Percentiles rank a stretch among this genome's conserved stretches.
phyloP scores from a whole-genome alignment of 1,140 invertebrate species.

The Rhysida immarginata region DNA sequence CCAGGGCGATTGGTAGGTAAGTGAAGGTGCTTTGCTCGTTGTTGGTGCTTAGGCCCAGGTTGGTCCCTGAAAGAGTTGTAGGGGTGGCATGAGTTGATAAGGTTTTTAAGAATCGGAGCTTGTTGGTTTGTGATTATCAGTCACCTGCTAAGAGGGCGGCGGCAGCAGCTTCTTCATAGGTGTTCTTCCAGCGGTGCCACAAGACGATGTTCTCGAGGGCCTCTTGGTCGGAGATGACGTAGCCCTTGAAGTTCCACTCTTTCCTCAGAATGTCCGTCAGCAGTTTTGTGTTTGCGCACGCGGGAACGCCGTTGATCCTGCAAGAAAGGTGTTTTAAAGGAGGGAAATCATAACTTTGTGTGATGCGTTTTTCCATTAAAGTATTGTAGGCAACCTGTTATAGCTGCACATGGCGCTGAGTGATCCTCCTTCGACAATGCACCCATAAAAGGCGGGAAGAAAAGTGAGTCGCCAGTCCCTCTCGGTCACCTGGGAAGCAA shows the following conservation, averaged over 20 bases:
- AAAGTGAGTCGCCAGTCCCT: conserved; percentile 26
- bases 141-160: conserved; percentile 8
- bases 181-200: background rate
- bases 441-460: conserved; percentile 27
- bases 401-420: conserved; percentile 28
- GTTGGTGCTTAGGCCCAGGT: conserved; percentile 9
- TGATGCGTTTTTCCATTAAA: background rate
- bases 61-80: too few relatives aligned
- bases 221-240: conserved; percentile 11
- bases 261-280: conserved; percentile 13
- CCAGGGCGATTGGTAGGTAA: conserved; percentile 8
- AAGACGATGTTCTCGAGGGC: conserved; percentile 2
- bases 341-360: background rate
- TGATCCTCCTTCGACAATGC: conserved; percentile 24
- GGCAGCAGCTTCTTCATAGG: conserved; percentile 2
- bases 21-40: conserved; percentile 1
- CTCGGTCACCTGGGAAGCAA: conserved; percentile 13
- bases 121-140: background rate
- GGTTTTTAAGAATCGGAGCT: background rate
- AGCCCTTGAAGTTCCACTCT: conserved; percentile 15
- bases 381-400: conserved; percentile 22
- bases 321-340: conserved; percentile 9
- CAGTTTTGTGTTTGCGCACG: conserved; percentile 11
- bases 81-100: too few relatives aligned
- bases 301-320: conserved; percentile 14